These are phyloP conservation scores for Galaxias olidus DNA, from an alignment of 2,797 vertebrate species.

Conservation along the genomic window DNA sequence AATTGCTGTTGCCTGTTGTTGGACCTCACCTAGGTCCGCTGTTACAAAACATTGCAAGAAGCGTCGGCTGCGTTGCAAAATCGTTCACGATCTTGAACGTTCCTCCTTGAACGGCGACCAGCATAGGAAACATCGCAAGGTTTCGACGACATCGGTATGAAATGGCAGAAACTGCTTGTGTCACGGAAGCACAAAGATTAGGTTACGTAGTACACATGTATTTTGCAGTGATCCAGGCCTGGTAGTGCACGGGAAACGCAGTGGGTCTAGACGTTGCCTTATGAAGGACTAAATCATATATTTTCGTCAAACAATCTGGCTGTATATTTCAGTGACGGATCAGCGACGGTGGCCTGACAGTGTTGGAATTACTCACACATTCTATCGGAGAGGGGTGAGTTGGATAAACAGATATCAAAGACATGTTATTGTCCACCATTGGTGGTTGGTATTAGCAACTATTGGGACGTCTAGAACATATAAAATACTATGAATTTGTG, in stretches of 20 bases:
- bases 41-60: conserved; percentile 38
- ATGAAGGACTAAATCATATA: conserved; percentile 25
- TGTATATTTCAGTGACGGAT: conserved; percentile 38
- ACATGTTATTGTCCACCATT: conserved; percentile 52
- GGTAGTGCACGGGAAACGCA: conserved; percentile 60
- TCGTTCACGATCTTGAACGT: conserved; percentile 61
- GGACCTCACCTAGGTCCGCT: background rate
- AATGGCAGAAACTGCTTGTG: conserved; percentile 74
- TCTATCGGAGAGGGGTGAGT: conserved; percentile 66
- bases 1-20: no score
- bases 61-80: conserved; percentile 29
- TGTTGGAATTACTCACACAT: conserved; percentile 42
- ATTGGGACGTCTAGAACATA: conserved; percentile 28
- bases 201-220: conserved; percentile 62
- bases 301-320: conserved; percentile 34
- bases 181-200: conserved; percentile 66
- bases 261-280: conserved; percentile 36
- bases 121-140: conserved; percentile 64
- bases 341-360: conserved; percentile 51
- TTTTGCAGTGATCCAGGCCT: conserved; percentile 55
- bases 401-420: conserved; percentile 27
- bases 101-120: conserved; percentile 44
- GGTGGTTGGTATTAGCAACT: conserved; percentile 35
- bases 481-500: conserved; percentile 19
- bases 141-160: conserved; percentile 70